These are phyloP conservation scores for Ennomos quercinarius DNA, from an alignment of 2,888 invertebrate species.

Conservation along the genomic window DNA sequence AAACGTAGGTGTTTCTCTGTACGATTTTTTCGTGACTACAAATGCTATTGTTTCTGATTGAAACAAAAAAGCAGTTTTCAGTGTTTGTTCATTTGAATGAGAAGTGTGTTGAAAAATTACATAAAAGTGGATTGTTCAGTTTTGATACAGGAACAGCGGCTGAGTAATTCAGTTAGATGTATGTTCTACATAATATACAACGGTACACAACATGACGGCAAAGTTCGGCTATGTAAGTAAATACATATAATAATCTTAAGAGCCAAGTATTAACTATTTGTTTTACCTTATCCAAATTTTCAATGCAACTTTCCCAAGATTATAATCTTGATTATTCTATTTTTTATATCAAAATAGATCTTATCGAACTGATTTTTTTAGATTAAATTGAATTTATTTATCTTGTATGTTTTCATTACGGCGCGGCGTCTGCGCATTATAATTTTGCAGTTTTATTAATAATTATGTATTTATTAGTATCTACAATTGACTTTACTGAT, in stretches of 20 bases:
- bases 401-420: too few relatives aligned
- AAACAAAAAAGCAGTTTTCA: slow-evolving; percentile 70
- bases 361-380: slow-evolving; percentile 31
- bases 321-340: not conserved
- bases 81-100: slow-evolving; percentile 79
- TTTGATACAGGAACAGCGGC: slow-evolving; percentile 76
- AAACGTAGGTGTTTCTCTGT: slow-evolving; percentile 69
- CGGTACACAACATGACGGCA: slow-evolving; percentile 86
- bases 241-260: slow-evolving; percentile 4
- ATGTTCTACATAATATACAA: slow-evolving; percentile 84
- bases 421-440: slow-evolving; percentile 13
- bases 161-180: slow-evolving; percentile 83
- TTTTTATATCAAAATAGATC: slow-evolving; percentile 32
- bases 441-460: slow-evolving; percentile 47
- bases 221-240: slow-evolving; percentile 85
- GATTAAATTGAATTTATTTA: slow-evolving; percentile 4
- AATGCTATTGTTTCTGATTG: slow-evolving; percentile 76
- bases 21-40: slow-evolving; percentile 76
- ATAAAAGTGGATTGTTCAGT: slow-evolving; percentile 81
- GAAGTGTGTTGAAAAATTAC: slow-evolving; percentile 77
- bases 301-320: slow-evolving; percentile 6
- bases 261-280: slow-evolving; percentile 2
- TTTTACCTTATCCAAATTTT: too few relatives aligned
- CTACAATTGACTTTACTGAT: slow-evolving; percentile 36
- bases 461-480: slow-evolving; percentile 50